Evolutionary conservation across 2,113 vertebrate species (phyloP).

Genomic region (Cinclus cinclus): DNA sequence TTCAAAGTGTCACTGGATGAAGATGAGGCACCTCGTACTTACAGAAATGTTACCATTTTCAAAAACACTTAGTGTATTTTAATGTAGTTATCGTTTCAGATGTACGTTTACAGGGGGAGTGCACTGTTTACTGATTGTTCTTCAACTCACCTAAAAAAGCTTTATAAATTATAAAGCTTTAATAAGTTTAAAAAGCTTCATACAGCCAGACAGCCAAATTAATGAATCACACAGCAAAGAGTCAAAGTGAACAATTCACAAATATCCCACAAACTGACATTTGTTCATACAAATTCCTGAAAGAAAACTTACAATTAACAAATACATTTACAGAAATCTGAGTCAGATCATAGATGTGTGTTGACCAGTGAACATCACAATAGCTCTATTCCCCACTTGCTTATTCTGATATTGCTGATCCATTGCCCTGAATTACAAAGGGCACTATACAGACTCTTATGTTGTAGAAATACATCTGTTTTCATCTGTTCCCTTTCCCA

Average conservation of each 20-base stretch:
- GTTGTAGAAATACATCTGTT: background rate
- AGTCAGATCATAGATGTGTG: background rate
- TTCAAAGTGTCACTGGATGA: background rate
- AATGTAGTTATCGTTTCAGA: background rate
- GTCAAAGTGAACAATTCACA: background rate
- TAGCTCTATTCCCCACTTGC: background rate
- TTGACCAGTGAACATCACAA: background rate
- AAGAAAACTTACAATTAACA: background rate
- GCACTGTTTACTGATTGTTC: background rate
- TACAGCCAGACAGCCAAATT: background rate
- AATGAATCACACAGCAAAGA: background rate
- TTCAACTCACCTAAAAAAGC: background rate
- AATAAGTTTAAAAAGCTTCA: background rate
- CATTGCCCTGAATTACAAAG: background rate
- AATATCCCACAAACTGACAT: background rate
- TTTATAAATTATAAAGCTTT: too few species aligned
- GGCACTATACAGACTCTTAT: background rate
- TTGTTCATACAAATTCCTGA: background rate
- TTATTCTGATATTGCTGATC: background rate
- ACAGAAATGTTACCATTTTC: background rate
- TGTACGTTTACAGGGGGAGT: background rate
- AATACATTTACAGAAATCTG: background rate
- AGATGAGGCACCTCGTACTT: background rate
- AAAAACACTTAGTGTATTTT: background rate
- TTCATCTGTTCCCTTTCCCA: background rate